Evolutionary conservation across 2,113 vertebrate genomes (phyloP).

Genomic region (Epinephelus cyanopodus): DNA sequence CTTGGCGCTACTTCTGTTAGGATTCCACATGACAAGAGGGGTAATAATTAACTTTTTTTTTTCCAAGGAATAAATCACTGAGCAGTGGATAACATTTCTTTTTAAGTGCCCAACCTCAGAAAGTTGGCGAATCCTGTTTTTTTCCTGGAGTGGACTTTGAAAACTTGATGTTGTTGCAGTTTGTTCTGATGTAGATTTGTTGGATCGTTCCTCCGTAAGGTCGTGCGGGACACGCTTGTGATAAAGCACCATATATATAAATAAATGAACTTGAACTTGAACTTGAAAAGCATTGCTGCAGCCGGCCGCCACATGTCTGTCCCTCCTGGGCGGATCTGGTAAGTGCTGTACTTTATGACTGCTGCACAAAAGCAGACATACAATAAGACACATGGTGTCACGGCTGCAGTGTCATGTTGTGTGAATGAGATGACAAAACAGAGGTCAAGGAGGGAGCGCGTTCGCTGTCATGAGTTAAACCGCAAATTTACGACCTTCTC

Average conservation of each 20-base stretch:
- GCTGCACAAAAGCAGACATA: slow-evolving; percentile 29
- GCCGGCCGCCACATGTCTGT: slow-evolving; percentile 22
- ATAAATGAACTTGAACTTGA: slow-evolving; percentile 52
- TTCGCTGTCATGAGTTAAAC: slow-evolving; percentile 41
- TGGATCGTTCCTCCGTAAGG: background rate
- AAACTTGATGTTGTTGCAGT: background rate
- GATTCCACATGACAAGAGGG: slow-evolving; percentile 47
- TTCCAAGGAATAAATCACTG: slow-evolving; percentile 7
- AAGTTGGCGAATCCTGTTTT: slow-evolving; percentile 14
- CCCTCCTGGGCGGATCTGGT: background rate
- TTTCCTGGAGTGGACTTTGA: slow-evolving; percentile 2
- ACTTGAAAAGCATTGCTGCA: slow-evolving; percentile 19
- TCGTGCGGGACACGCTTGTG: background rate
- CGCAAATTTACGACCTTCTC: slow-evolving; percentile 52
- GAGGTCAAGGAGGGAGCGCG: slow-evolving; percentile 60
- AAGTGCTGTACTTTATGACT: slow-evolving; percentile 29
- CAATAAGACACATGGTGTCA: slow-evolving; percentile 10
- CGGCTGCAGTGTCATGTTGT: slow-evolving; percentile 36
- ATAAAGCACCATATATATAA: slow-evolving; percentile 19
- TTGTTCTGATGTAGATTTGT: slow-evolving; percentile 17
- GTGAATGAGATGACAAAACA: slow-evolving; percentile 45
- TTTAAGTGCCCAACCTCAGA: slow-evolving; percentile 1
- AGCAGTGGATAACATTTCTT: slow-evolving; percentile 31
- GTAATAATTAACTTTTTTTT: slow-evolving; percentile 21
- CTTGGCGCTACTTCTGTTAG: slow-evolving; percentile 25